Evolutionary conservation across 2,888 invertebrate species (phyloP), one percentile per base, ranked within the genome.

Genomic region (Hemaris fuciformis): DNA sequence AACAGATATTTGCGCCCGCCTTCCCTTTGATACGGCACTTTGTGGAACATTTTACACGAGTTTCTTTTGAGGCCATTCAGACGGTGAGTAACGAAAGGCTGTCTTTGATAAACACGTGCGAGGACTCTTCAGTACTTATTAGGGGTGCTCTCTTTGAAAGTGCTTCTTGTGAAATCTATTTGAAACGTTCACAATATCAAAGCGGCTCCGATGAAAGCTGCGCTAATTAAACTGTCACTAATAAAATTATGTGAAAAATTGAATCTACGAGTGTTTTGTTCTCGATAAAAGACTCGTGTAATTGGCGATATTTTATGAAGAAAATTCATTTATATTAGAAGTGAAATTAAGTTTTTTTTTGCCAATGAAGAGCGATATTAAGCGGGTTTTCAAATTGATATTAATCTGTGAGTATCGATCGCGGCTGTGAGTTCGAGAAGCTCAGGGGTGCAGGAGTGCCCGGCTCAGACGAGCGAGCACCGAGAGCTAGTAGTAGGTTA

Each of bases 21-120:
- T 88, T 85, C 83, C 90, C 91, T 92, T 91, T 91, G 90, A 92
- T 89, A 91, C 91, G 88, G 89, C 90, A 91, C 92, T 92, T 92
- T 91, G 91, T 90, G 89, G 87, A 91, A 89, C 91, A 89, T 92
- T 92, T 91, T 91, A 91, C 92, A 90, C 91, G 91, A 91, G 91
- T 90, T 91, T 91, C 91, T 91, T 92, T 92, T 91, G 92, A 92
- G 91, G 88, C 91, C 91, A 91, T 92, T 92, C 92, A 92, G 87
- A 91, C 92, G 91, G 89, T 90, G 89, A 91, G 91, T 91, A 92
- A 91, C 91, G 92, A 91, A 92, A 92, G 91, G 91, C 91, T 91
- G 92, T 91, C 92, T 92, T 91, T 92, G 91, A 91, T 92, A 91
- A 92, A 92, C 92, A 92, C 92, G 92, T 92, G 91, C 91, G 91